These are phyloP conservation scores for Luidia sarsii DNA, from an alignment of 53 echinoderm and acorn worm genomes.

Conservation along the genomic window DNA sequence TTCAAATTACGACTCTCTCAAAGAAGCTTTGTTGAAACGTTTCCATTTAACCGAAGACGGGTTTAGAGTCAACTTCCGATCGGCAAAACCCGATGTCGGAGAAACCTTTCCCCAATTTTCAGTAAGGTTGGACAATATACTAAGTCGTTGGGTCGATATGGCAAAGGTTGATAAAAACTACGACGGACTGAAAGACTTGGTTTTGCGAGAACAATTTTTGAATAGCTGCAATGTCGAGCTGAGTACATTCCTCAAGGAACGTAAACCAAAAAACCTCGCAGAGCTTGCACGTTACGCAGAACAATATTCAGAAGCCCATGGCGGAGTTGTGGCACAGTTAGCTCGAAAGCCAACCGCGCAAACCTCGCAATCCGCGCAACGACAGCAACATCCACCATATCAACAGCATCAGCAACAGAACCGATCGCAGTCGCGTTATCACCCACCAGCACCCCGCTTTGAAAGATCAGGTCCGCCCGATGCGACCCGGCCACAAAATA, in stretches of 20 bases:
- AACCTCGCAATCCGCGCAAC: no score
- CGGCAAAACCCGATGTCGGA: conserved; percentile 11
- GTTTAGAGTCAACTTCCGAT: conserved; percentile 9
- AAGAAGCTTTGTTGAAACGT: conserved; percentile 22
- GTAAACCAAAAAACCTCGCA: conserved; percentile 6
- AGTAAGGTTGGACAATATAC: background rate
- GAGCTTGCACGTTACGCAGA: conserved; percentile 31
- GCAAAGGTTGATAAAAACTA: background rate
- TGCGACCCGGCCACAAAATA: no score
- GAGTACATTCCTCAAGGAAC: conserved; percentile 10
- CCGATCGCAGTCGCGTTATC: no score
- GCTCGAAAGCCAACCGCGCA: no score
- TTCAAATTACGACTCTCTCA: conserved; percentile 7
- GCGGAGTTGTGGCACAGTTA: background rate
- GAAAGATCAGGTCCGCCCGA: no score
- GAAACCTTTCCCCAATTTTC: conserved; percentile 32
- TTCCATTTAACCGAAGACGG: conserved; percentile 35
- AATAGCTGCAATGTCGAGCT: conserved; percentile 8
- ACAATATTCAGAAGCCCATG: conserved; percentile 45
- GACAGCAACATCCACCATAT: no score
- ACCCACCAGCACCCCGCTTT: no score
- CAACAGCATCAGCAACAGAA: no score
- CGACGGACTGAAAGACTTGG: background rate
- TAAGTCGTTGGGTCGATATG: conserved; percentile 37
- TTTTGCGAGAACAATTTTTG: conserved; percentile 26